These are phyloP conservation scores for Chelonus insularis DNA, from an alignment of 1,140 invertebrate genomes.

Conservation along the genomic window DNA sequence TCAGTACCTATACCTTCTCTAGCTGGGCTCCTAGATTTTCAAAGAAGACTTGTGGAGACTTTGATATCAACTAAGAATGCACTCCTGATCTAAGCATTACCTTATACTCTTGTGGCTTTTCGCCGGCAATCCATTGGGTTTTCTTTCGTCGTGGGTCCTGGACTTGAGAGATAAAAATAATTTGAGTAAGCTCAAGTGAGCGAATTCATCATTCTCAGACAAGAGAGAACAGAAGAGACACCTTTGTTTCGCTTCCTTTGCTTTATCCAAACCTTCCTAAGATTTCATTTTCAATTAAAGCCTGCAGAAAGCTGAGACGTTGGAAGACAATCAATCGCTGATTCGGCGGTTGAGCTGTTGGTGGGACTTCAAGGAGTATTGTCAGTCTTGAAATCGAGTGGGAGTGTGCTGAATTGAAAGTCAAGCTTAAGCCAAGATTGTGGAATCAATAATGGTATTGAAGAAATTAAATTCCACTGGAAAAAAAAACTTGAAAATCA, in stretches of 20 bases:
- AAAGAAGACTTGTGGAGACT: too few species aligned
- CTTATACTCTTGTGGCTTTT: background rate
- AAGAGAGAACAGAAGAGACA: background rate
- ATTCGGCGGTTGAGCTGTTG: conserved; percentile 23
- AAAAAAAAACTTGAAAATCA: background rate
- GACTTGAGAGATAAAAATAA: conserved; percentile 44
- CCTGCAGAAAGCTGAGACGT: conserved; percentile 17
- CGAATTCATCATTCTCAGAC: conserved; percentile 20
- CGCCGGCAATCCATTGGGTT: background rate
- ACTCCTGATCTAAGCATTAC: background rate
- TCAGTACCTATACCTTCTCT: too few species aligned
- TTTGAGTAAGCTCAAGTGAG: conserved; percentile 17
- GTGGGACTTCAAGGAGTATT: conserved; percentile 1
- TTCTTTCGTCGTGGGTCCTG: conserved; percentile 26
- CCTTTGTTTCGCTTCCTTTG: conserved; percentile 14
- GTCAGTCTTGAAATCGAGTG: conserved; percentile 14
- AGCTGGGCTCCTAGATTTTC: too few species aligned
- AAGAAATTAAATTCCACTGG: background rate
- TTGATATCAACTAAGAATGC: background rate
- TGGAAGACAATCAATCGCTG: conserved; percentile 25
- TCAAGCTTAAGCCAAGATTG: conserved; percentile 1
- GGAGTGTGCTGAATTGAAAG: background rate
- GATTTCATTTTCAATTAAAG: conserved; percentile 31
- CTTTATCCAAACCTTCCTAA: conserved; percentile 2
- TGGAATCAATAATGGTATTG: background rate